Conservation (phyloP, 2,888 invertebrate genomes). For the Allygus modestus region DNA sequence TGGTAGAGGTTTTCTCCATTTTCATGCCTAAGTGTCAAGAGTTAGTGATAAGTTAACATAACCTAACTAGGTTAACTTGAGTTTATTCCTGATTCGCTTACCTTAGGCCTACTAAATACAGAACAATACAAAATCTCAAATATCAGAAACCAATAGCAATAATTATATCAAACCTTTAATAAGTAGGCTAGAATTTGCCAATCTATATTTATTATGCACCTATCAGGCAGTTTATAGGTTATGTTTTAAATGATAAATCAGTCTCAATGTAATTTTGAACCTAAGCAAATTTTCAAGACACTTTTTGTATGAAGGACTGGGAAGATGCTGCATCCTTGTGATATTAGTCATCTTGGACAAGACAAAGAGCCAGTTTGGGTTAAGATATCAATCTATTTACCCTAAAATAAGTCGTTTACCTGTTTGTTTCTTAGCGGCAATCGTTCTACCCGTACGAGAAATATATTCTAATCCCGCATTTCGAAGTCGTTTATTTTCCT, state of each 20-base stretch:
- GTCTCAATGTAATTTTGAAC: not conserved
- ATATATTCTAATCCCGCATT: slow-evolving; percentile 75
- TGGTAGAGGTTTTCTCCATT: too few relatives aligned
- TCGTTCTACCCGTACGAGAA: slow-evolving; percentile 76
- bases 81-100: too few relatives aligned
- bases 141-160: too few relatives aligned
- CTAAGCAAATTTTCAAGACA: not conserved
- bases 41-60: too few relatives aligned
- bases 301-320: not conserved
- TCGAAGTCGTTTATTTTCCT: slow-evolving; percentile 64
- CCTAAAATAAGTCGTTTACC: slow-evolving; percentile 66
- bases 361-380: slow-evolving; percentile 59
- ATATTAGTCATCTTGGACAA: slow-evolving; percentile 6
- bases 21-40: too few relatives aligned
- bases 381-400: slow-evolving; percentile 13
- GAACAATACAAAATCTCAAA: too few relatives aligned
- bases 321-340: not conserved
- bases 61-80: too few relatives aligned
- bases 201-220: too few relatives aligned
- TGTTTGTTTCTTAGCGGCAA: slow-evolving; percentile 76
- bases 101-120: too few relatives aligned
- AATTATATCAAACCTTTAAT: too few relatives aligned
- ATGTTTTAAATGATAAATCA: slow-evolving; percentile 28
- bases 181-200: too few relatives aligned
- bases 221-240: slow-evolving; percentile 26